Evolutionary conservation across 2,888 invertebrate genomes (phyloP), one percentile per base, ranked within the genome.

Genomic region (Spilosoma lubricipeda): DNA sequence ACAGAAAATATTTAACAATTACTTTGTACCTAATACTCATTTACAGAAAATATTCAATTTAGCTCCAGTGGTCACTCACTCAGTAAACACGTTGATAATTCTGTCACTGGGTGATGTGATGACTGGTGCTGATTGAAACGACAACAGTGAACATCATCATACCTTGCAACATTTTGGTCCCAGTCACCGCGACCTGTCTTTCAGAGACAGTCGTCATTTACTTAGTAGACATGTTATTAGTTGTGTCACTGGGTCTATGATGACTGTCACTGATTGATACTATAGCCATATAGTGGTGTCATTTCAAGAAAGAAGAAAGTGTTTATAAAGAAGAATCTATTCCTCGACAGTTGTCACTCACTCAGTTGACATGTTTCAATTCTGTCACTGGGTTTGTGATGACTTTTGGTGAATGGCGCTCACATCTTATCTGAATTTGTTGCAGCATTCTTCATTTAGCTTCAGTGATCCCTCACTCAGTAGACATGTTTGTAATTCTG

Each of bases 231-330:
- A 80, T 73, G 77, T 80, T 71, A 27, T 13, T 33, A 23, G 76
- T 73, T 75, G 70, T 77, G 73, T 79, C 79, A 80, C 83, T 81
- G 80, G 78, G 75, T n/a, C 15, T 67, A 68, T 72, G 63, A 76
- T 76, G 48, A 69, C 27, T 74, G 79, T 82, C 73, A 11, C 3
- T 42, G 36, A 80, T n/a, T 3, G 56, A n/a, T 3, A n/a, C n/a
- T n/a, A 11, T 56, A 11, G 9, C 3, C n/a, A n/a, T 7, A 52
- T 52, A 23, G 7, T 52, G 7, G 11, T 48, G 5, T 4, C 20
- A 20, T 48, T 48, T 48, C 20, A 20, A 20, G 45, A 20, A 48
- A 48, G 48, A 36, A 36, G 0, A 36, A 7, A 36, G 5, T 7
- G 5, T 7, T 7, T 36, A 4, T 7, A 52, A n/a, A 52, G 52